Evolutionary conservation across 2,113 vertebrate genomes (phyloP), one percentile per base, ranked within the genome.

Genomic region (Daphoenositta chrysoptera): DNA sequence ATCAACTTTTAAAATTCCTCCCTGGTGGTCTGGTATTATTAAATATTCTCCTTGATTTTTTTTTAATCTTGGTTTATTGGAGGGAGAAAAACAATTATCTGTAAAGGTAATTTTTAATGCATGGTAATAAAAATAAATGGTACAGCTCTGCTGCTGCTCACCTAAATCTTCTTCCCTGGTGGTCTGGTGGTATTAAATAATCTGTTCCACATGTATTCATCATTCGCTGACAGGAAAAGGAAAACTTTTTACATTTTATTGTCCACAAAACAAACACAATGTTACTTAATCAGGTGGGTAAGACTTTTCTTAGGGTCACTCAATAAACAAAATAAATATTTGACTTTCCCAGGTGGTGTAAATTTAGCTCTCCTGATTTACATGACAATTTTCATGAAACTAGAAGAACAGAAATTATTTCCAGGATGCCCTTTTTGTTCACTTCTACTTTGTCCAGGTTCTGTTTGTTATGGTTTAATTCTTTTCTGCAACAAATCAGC

Each of bases 161-260:
- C 98, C 98, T 98, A 98, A 98, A 98, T 98, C 98, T 98, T 98
- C 98, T 98, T 98, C 98, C 98, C 98, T 98, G 98, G 98, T 98
- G 98, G 98, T 98, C 98, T 98, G 64, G 96, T 97, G 97, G 97
- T 98, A 98, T 98, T 98, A 98, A 98, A 98, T 98, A 98, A 98
- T 98, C 92, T 90, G 96, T 97, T 97, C 98, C 98, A 98, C 97
- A 97, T 97, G 97, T 98, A 98, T 98, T 98, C 98, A 98, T 98
- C 98, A 98, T 98, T 98, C 96, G 96, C 97, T 98, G 98, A 98
- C 98, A 98, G 98, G 97, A 93, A 96, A 97, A 97, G 96, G 96
- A 98, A 98, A 98, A 98, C 96, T 98, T 96, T 97, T 97, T 98
- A 95, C 96, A 87, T 98, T 98, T 98, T 98, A 97, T 98, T 98